Evolutionary conservation across 2,797 vertebrate genomes (phyloP), one percentile per base, ranked within the genome.

Genomic region (Bradypodion ventrale): DNA sequence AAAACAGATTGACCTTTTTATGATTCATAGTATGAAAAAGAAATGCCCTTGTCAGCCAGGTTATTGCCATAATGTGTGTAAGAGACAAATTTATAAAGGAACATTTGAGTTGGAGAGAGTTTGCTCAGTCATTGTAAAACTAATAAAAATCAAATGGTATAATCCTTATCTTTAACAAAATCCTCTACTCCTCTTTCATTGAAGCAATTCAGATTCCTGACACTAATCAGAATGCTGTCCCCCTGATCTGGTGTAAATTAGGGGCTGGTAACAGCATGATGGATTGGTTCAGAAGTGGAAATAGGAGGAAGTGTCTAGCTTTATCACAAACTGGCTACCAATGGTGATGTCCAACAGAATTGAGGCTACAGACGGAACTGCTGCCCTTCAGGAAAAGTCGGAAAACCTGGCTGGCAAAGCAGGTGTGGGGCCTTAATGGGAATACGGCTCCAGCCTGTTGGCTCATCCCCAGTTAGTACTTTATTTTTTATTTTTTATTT

Each of bases 121-220:
- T 84, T 92, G 80, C 90, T 91, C 83, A 75, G 29, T 42, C 1
- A 2, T 44, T 27, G 0, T 69, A 60, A 40, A 25, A 37, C 89
- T 92, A 42, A 77, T 84, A 88, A 91, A 89, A 85, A 59, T 88
- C 75, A 86, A 91, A 78, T 85, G 2, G 85, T 37, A 78, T 78
- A 1, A 56, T 88, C 87, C 74, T 86, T 8, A 29, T 82, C 80
- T 91, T 90, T 81, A 12, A 82, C 75, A 85, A 32, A 87, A 83
- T 76, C 60, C 80, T 83, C 84, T 75, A n/a, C 83, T 75, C 85
- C 84, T 91, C 87, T 80, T 81, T 32, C 75, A 80, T 16, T 75
- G 89, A 93, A 85, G 85, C 76, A 89, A 89, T 83, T 91, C 83
- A 90, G 87, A 86, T 78, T 42, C 1, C 84, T 82, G n/a, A 1